Conservation (phyloP, 2,888 invertebrate genomes). For the Melangyna quadrimaculata region DNA sequence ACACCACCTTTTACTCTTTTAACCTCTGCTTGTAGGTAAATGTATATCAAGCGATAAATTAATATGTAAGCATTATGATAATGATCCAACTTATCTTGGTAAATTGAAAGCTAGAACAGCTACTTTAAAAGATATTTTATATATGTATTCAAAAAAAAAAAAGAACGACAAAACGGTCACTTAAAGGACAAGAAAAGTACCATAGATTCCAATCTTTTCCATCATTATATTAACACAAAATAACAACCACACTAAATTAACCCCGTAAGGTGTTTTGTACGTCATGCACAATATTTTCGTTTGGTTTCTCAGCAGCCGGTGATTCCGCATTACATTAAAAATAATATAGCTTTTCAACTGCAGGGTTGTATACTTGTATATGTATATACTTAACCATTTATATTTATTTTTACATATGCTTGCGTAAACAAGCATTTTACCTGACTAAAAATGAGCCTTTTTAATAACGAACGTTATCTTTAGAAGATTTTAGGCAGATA, state of each 20-base stretch:
- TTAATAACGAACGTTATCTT: conserved; percentile 16
- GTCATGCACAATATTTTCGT: conserved; percentile 12
- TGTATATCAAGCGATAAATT: background rate
- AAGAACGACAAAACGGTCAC: conserved; percentile 18
- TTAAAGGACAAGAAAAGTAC: conserved; percentile 43
- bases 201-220: conserved; percentile 40
- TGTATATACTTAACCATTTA: background rate
- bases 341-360: background rate
- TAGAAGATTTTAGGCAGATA: conserved; percentile 17
- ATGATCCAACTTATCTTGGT: background rate
- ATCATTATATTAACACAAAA: conserved; percentile 44
- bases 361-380: background rate
- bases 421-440: conserved; percentile 44
- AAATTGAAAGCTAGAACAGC: background rate
- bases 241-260: conserved; percentile 35
- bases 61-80: background rate
- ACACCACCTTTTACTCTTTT: too few relatives aligned
- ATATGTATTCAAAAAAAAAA: background rate
- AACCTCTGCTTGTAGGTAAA: too few relatives aligned
- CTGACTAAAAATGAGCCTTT: background rate
- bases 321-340: conserved; percentile 40
- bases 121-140: background rate
- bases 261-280: conserved; percentile 33
- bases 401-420: background rate
- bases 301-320: conserved; percentile 8